phyloP scores from a whole-genome alignment of 2,797 vertebrate species.

The Dendrocincla fuliginosa region DNA sequence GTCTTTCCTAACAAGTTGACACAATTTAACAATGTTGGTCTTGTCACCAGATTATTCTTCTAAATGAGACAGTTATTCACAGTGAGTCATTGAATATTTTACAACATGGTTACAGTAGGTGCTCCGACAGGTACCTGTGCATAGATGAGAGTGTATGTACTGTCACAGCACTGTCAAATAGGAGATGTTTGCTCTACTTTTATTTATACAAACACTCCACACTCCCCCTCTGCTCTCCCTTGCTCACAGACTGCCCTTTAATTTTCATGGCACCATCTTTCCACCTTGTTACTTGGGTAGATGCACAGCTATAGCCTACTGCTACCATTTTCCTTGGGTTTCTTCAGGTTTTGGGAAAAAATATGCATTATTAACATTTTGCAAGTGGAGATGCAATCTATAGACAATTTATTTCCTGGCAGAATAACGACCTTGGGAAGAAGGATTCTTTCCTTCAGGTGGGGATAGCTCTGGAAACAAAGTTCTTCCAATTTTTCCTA shows the following conservation, averaged over 20 bases:
- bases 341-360: background rate
- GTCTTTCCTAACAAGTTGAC: slow-evolving; percentile 58
- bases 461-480: background rate
- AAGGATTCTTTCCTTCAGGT: background rate
- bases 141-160: slow-evolving; percentile 33
- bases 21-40: slow-evolving; percentile 61
- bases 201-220: slow-evolving; percentile 46
- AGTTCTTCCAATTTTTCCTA: background rate
- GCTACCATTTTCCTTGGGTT: background rate
- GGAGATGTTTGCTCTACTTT: slow-evolving; percentile 46
- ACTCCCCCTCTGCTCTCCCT: background rate
- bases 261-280: background rate
- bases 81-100: slow-evolving; percentile 52
- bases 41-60: slow-evolving; percentile 48
- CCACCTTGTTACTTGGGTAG: background rate
- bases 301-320: background rate
- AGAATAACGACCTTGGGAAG: background rate
- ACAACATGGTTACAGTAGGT: slow-evolving; percentile 26
- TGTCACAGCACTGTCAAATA: slow-evolving; percentile 46
- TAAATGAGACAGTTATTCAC: slow-evolving; percentile 52
- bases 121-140: slow-evolving; percentile 38
- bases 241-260: background rate
- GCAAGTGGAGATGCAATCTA: background rate
- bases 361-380: background rate
- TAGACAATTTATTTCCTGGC: background rate